A percentile compares a stretch with the other conserved stretches of the same genome.
Conservation (phyloP, 2,797 vertebrate species). For the Hapalemur alaotrensis region DNA sequence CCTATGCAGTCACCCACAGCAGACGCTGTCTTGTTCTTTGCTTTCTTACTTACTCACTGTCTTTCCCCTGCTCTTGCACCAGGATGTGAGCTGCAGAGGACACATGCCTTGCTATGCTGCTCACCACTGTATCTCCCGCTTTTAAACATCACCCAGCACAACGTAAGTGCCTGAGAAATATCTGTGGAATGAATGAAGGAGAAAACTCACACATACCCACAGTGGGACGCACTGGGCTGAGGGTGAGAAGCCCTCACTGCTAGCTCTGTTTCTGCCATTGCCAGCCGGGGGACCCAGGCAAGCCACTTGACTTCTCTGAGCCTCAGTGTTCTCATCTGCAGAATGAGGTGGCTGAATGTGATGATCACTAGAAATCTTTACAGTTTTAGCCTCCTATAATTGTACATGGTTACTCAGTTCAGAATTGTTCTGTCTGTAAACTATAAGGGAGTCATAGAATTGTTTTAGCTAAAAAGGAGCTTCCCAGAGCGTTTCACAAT, state of each 20-base stretch:
- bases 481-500: conserved; percentile 1
- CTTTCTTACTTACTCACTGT: background rate
- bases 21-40: background rate
- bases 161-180: background rate
- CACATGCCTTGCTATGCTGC: background rate
- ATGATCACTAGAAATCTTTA: background rate
- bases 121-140: background rate
- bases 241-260: background rate
- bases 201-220: background rate
- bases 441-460: background rate
- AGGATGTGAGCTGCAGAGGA: background rate
- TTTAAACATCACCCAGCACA: background rate
- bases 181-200: background rate
- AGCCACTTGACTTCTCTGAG: background rate
- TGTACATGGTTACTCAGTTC: background rate
- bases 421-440: background rate
- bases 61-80: background rate
- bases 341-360: background rate
- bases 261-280: background rate
- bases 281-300: background rate
- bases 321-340: background rate
- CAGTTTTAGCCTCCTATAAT: background rate
- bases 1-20: background rate
- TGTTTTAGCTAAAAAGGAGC: background rate
- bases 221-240: background rate